Conservation (phyloP, 23 tunicate genomes). For the Halocynthia roretzi region DNA sequence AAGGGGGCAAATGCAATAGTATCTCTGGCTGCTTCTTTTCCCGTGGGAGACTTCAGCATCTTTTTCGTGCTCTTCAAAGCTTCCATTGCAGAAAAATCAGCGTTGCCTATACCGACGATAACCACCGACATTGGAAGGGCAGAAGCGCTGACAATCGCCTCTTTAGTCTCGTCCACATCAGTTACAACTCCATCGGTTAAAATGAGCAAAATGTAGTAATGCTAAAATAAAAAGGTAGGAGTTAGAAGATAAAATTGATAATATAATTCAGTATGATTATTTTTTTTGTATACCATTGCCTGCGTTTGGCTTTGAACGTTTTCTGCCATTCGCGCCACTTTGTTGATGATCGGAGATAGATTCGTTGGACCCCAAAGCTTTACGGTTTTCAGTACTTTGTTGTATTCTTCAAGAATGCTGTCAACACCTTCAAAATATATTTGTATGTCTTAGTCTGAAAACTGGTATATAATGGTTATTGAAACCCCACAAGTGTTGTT, state of each 20-base stretch:
- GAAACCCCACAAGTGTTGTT: no score
- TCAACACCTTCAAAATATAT: constrained; percentile 43
- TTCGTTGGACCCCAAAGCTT: constrained; percentile 93
- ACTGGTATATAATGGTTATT: no score
- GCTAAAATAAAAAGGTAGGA: constrained; percentile 13
- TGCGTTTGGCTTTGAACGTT: neutral
- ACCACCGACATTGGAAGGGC: constrained; percentile 75
- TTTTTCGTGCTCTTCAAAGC: constrained; percentile 9
- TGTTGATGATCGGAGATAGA: constrained; percentile 80
- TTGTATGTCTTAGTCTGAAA: no score
- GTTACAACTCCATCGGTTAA: constrained; percentile 79
- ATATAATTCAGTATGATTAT: no score
- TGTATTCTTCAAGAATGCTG: constrained; percentile 45
- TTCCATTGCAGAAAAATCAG: constrained; percentile 17
- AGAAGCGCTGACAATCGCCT: constrained; percentile 61
- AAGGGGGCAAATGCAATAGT: neutral
- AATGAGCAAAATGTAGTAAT: constrained; percentile 59
- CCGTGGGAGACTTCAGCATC: neutral
- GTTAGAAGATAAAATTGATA: no score
- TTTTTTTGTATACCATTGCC: no score
- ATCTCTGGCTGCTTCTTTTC: constrained; percentile 5
- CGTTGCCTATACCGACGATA: constrained; percentile 36
- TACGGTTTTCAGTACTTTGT: constrained; percentile 33
- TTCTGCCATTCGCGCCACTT: constrained; percentile 48
- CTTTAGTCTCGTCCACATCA: constrained; percentile 51